Evolutionary conservation across 2,797 vertebrate genomes (phyloP).

Genomic region (Catostomus latipinnis): DNA sequence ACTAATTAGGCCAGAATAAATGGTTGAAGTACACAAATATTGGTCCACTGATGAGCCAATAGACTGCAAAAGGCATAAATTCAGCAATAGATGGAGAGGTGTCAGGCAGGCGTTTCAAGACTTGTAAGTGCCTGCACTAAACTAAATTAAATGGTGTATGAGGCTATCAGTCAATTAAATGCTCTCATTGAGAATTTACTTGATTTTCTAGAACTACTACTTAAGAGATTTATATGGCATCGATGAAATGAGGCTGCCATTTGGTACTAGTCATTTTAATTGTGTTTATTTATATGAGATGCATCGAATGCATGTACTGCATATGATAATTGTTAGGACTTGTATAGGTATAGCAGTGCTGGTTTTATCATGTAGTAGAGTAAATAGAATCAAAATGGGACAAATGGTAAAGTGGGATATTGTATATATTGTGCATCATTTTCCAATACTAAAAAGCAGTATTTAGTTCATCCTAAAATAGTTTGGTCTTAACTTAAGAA

Average conservation of each 20-base stretch:
- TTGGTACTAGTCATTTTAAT: constrained; percentile 14
- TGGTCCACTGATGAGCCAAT: constrained; percentile 76
- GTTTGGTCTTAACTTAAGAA: no score
- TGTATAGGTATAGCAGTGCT: neutral
- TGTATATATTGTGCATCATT: no score
- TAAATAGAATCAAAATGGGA: neutral
- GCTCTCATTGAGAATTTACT: constrained; percentile 53
- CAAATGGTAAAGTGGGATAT: neutral
- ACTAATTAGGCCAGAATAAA: constrained; percentile 85
- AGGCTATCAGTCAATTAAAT: constrained; percentile 53
- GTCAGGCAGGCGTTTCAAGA: constrained; percentile 52
- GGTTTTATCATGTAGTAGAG: neutral
- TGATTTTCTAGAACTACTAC: constrained; percentile 30
- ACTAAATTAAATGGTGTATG: constrained; percentile 60
- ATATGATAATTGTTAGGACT: neutral
- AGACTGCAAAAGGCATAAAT: constrained; percentile 75
- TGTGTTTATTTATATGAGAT: constrained; percentile 19
- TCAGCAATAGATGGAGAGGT: constrained; percentile 66
- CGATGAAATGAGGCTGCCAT: constrained; percentile 17
- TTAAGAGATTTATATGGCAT: constrained; percentile 28
- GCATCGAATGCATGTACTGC: neutral
- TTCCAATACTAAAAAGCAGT: no score
- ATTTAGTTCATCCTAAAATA: no score
- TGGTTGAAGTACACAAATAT: constrained; percentile 79
- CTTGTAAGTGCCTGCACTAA: constrained; percentile 57